phyloP scores from a whole-genome alignment of 53 echinoderm and acorn worm genomes.

The Crossaster papposus region DNA sequence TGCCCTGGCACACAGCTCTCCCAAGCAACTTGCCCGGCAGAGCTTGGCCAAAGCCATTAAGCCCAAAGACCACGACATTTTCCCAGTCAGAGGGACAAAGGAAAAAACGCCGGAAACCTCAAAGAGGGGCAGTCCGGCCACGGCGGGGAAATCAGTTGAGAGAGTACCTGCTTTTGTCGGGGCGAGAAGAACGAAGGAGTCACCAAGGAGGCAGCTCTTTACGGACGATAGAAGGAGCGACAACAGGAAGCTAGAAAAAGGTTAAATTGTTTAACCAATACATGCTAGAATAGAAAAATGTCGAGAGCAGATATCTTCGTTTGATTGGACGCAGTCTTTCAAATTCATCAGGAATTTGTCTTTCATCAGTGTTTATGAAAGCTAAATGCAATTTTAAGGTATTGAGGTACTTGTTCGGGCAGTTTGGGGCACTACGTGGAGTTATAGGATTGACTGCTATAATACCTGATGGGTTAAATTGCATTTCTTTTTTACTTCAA shows the following conservation, averaged over 20 bases:
- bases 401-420: too few species aligned
- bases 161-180: background rate
- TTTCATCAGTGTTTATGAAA: too few species aligned
- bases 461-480: too few species aligned
- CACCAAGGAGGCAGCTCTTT: conserved; percentile 40
- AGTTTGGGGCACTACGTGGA: background rate
- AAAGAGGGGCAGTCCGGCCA: background rate
- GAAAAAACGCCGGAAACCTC: background rate
- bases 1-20: conserved; percentile 27
- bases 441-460: too few species aligned
- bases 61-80: conserved; percentile 36
- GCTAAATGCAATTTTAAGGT: too few species aligned
- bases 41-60: conserved; percentile 68
- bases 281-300: background rate
- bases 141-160: background rate
- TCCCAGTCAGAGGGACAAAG: conserved; percentile 17
- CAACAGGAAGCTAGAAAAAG: background rate
- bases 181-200: conserved; percentile 10
- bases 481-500: background rate
- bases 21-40: conserved; percentile 34
- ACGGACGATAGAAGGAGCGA: background rate
- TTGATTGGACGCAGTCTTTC: too few species aligned
- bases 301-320: background rate
- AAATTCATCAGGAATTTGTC: too few species aligned
- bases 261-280: background rate